A percentile compares a stretch with the other conserved stretches of the same genome.
These are phyloP conservation scores for Butorides virescens DNA, from an alignment of 2,113 vertebrate genomes.

Conservation along the genomic window DNA sequence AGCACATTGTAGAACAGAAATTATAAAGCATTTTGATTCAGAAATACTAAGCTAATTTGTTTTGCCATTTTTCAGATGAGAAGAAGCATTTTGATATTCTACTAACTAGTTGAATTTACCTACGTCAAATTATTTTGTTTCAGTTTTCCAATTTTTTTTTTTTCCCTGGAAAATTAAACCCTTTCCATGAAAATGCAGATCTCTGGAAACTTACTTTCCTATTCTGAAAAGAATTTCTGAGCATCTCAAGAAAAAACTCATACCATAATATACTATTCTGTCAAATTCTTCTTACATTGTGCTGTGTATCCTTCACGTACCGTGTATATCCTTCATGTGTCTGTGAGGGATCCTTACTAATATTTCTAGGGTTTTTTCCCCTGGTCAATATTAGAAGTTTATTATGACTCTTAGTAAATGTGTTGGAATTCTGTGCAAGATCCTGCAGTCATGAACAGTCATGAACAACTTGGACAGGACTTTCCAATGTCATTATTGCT, in stretches of 20 bases:
- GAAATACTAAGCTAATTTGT: neutral
- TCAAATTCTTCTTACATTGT: neutral
- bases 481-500: neutral
- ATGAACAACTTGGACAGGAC: neutral
- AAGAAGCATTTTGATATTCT: neutral
- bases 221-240: neutral
- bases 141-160: neutral
- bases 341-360: neutral
- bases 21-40: neutral
- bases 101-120: neutral
- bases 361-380: neutral
- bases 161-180: neutral
- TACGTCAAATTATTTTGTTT: neutral
- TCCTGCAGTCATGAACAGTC: neutral
- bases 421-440: neutral
- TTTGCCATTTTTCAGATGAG: neutral
- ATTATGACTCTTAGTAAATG: neutral
- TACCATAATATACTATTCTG: neutral
- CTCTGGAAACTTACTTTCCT: neutral
- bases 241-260: neutral
- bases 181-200: neutral
- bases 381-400: neutral
- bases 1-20: neutral
- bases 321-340: neutral
- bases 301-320: neutral